Percentiles rank a stretch among this genome's conserved stretches.
phyloP scores from a whole-genome alignment of 2,797 vertebrate genomes.

The Hozukius guyotensis region DNA sequence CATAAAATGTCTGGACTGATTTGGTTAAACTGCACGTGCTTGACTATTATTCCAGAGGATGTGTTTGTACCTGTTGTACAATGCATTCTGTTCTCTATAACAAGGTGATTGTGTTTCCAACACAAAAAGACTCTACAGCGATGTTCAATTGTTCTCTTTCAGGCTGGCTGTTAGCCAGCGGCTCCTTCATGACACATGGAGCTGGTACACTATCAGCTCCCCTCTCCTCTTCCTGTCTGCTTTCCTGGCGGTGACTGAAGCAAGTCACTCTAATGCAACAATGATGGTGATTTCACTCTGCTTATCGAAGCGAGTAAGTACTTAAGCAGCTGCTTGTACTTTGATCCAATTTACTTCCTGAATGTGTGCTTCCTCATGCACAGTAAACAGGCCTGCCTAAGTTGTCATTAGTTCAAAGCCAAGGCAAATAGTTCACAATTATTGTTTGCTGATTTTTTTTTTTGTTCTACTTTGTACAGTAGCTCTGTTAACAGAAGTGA shows the following conservation, averaged over 20 bases:
- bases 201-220: conserved; percentile 81
- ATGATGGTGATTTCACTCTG: conserved; percentile 85
- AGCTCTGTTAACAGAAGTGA: conserved; percentile 59
- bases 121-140: conserved; percentile 75
- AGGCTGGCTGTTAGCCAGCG: conserved; percentile 80
- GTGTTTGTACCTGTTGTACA: conserved; percentile 80
- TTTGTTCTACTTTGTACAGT: conserved; percentile 44
- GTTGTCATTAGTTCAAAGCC: conserved; percentile 78
- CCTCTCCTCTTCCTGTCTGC: conserved; percentile 83
- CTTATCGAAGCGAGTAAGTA: conserved; percentile 85
- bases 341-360: conserved; percentile 87
- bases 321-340: conserved; percentile 83
- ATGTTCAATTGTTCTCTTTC: conserved; percentile 83
- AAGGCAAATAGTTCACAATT: conserved; percentile 81
- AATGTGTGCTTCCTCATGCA: conserved; percentile 82
- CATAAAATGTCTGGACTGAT: conserved; percentile 9
- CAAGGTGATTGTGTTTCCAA: conserved; percentile 86
- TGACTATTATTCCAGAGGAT: conserved; percentile 77
- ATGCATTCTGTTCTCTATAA: conserved; percentile 77
- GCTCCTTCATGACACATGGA: conserved; percentile 85
- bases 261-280: conserved; percentile 83
- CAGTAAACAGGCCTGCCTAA: conserved; percentile 83
- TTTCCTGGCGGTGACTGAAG: conserved; percentile 83
- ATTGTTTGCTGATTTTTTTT: conserved; percentile 73
- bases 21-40: conserved; percentile 46